Percentiles rank a stretch among this genome's conserved stretches.
Evolutionary conservation across 2,888 invertebrate genomes (phyloP).

Genomic region (Sinodicranocentrus sp.): DNA sequence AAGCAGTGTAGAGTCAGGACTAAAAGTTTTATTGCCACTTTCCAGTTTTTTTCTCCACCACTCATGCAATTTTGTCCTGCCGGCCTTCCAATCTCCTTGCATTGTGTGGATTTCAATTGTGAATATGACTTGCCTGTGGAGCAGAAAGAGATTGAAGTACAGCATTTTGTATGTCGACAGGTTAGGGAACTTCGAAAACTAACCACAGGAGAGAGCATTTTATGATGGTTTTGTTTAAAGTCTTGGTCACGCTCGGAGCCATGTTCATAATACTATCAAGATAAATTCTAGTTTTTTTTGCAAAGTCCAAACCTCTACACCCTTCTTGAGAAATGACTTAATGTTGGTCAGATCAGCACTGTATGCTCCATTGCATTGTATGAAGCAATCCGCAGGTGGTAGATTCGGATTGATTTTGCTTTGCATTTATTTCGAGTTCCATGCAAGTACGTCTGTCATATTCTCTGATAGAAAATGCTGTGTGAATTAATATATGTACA

Average conservation of each 20-base stretch:
- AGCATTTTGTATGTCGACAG: slow-evolving; percentile 51
- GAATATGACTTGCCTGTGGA: neutral
- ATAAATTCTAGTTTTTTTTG: slow-evolving; percentile 48
- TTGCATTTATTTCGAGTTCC: neutral
- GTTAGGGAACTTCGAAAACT: slow-evolving; percentile 60
- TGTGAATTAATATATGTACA: no score
- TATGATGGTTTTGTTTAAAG: slow-evolving; percentile 62
- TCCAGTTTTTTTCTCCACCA: slow-evolving; percentile 35
- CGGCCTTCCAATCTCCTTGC: slow-evolving; percentile 6
- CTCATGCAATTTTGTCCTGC: slow-evolving; percentile 48
- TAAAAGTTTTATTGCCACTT: slow-evolving; percentile 47
- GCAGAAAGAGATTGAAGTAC: slow-evolving; percentile 27
- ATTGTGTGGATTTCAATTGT: neutral
- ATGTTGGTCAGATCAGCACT: slow-evolving; percentile 35
- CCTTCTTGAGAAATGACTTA: slow-evolving; percentile 66
- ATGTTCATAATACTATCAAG: slow-evolving; percentile 58
- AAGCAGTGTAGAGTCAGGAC: neutral
- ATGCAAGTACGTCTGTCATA: no score
- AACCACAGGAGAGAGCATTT: slow-evolving; percentile 56
- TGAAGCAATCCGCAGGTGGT: slow-evolving; percentile 51
- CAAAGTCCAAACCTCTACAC: slow-evolving; percentile 49
- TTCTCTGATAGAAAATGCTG: no score
- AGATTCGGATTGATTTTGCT: slow-evolving; percentile 46
- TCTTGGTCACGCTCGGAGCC: slow-evolving; percentile 63
- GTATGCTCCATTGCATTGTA: slow-evolving; percentile 36